Evolutionary conservation across 2,797 vertebrate genomes (phyloP).

Genomic region (Rhabdomys pumilio): DNA sequence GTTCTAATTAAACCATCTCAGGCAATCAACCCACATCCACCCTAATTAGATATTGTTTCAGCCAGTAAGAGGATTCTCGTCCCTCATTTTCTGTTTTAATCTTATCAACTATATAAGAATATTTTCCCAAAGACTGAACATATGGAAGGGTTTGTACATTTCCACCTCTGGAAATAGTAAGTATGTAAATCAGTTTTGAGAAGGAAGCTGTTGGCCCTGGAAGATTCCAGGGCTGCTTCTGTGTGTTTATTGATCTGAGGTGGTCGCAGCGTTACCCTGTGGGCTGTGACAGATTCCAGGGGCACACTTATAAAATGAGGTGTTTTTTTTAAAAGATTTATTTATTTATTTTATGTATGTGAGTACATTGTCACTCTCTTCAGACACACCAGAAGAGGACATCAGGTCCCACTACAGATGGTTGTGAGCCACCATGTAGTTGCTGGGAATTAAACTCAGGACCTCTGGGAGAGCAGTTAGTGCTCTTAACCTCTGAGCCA

Average conservation of each 20-base stretch:
- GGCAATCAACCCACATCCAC: neutral
- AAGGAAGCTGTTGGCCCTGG: slow-evolving; percentile 45
- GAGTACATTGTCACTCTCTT: too few relatives aligned
- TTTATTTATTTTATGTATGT: too few relatives aligned
- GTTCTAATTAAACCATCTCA: slow-evolving; percentile 60
- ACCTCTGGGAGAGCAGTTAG: too few relatives aligned
- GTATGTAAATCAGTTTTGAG: slow-evolving; percentile 51
- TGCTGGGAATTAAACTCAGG: too few relatives aligned
- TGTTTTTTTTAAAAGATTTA: neutral
- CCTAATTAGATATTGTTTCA: slow-evolving; percentile 61
- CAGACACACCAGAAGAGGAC: too few relatives aligned
- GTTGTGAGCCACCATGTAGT: too few relatives aligned
- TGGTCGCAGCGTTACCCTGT: neutral
- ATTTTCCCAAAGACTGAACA: slow-evolving; percentile 57
- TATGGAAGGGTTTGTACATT: neutral
- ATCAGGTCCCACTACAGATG: too few relatives aligned
- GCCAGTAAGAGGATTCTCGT: slow-evolving; percentile 9
- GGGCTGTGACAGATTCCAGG: slow-evolving; percentile 6
- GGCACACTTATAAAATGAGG: neutral
- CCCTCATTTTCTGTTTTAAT: slow-evolving; percentile 66
- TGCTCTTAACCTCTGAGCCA: too few relatives aligned
- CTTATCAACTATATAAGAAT: slow-evolving; percentile 31
- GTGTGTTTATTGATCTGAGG: neutral
- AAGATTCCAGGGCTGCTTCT: slow-evolving; percentile 58
- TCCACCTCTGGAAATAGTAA: slow-evolving; percentile 32